Evolutionary conservation across 2,113 vertebrate genomes (phyloP), one percentile per base, ranked within the genome.

Genomic region (Felis catus): DNA sequence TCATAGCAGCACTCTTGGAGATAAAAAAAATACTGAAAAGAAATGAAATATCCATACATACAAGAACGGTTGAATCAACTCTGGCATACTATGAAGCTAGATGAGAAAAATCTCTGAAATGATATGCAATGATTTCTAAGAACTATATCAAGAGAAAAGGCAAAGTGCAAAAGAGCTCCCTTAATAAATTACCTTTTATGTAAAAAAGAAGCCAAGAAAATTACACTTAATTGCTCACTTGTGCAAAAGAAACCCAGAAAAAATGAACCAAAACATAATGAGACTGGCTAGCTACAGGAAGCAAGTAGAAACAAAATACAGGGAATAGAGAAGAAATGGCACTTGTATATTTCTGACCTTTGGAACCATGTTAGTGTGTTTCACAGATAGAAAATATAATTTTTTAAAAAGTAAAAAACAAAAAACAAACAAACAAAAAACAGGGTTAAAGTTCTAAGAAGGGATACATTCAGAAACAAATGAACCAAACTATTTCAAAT

Each of bases 31-130:
- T 58, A 85, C 1, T 93, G 55, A 95, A 80, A 90, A 83, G 14
- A 81, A 96, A 68, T 79, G 79, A 89, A 79, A 84, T 76, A 84
- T 55, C 31, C 27, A 84, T 33, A 79, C 3, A 41, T 1, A 73
- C 7, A 73, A 91, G 18, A 94, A 78, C 65, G 45, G 16, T 3
- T 89, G 16, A 89, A 74, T 92, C 19, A 73, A 85, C 0, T 10
- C 33, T 87, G 39, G 39, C 76, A 78, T 94, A 88, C 25, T 61
- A 74, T 45, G 33, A 0, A 70, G 58, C 82, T 88, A 9, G n/a
- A 68, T 45, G 58, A 94, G 45, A 93, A 94, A 63, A 94, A 45
- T 71, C 45, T 96, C 61, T 94, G 51, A 97, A 39, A 13, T 94
- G 41, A 88, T 82, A 86, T 15, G 27, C 18, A 86, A 68, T 82